Evolutionary conservation across 2,797 vertebrate genomes (phyloP), one percentile per base, ranked within the genome.

Genomic region (Malacoraja senta): DNA sequence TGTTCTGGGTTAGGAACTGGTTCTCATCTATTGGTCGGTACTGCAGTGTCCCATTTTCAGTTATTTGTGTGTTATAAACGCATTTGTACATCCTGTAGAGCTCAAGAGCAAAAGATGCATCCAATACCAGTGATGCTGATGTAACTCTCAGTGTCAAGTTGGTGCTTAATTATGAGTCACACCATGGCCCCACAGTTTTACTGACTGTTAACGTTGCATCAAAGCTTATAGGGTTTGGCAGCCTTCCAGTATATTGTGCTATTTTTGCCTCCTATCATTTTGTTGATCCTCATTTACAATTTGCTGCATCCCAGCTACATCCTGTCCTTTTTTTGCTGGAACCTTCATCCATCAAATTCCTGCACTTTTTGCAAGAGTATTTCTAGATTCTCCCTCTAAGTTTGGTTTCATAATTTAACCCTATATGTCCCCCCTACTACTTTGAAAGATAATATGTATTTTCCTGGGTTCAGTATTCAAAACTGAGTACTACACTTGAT

Each of bases 1-100:
- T 88, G 84, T 88, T 17, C 29, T 35, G n/a, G 84, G 8, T 88
- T 88, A n/a, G n/a, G n/a, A 88, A 35, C 32, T 88, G 78, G 35
- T 38, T 79, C 15, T 35, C n/a, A 65, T 13, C 1, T 88, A n/a
- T 88, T 65, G 9, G 13, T 35, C 9, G 3, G 32, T 19, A 53
- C n/a, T n/a, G 17, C 8, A 32, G 61, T 61, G 10, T 13, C 17
- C 61, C 12, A 65, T 17, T 15, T 12, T 88, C 19, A 19, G 84
- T 63, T 88, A 17, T 21, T 86, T 86, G 29, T 26, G 29, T 17
- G 58, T 61, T 58, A 63, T 53, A 13, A 32, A 63, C n/a, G 26
- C 83, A 88, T n/a, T 19, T 17, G 3, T 32, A 32, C n/a, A 35
- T 19, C 61, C 61, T 32, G 19, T 63, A 17, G 84, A n/a, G 15